Percentiles rank a stretch among this genome's conserved stretches.
Evolutionary conservation across 2,113 vertebrate species (phyloP).

Genomic region (Eubucco bourcierii): DNA sequence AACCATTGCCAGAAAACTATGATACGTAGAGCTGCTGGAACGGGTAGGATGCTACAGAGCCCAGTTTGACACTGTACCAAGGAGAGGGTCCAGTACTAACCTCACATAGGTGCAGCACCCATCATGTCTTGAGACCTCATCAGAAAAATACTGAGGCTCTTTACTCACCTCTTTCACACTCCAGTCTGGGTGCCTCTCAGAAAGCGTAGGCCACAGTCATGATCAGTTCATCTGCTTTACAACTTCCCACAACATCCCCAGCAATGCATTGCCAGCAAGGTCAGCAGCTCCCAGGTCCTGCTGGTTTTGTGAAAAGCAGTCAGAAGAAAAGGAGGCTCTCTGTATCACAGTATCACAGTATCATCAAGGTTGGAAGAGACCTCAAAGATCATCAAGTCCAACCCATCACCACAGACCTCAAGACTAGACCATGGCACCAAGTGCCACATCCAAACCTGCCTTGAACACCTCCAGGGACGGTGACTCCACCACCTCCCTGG

Average conservation of each 20-base stretch:
- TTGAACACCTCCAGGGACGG: too few relatives aligned
- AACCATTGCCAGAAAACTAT: neutral
- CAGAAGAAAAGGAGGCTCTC: neutral
- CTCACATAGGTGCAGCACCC: neutral
- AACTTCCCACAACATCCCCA: neutral
- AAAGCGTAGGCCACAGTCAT: rapidly evolving
- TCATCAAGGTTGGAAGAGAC: too few relatives aligned
- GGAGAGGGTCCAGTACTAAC: neutral
- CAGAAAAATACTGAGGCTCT: neutral
- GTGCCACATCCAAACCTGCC: too few relatives aligned
- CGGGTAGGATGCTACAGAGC: neutral
- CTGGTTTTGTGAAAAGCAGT: neutral
- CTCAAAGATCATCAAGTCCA: too few relatives aligned
- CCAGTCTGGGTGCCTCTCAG: neutral
- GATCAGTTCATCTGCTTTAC: neutral
- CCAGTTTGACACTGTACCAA: neutral
- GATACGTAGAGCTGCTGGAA: rapidly evolving
- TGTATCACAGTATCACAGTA: too few relatives aligned
- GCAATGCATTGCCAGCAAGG: neutral
- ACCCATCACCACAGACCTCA: too few relatives aligned
- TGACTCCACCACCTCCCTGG: too few relatives aligned
- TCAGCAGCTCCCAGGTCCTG: neutral
- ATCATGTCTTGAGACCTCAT: rapidly evolving
- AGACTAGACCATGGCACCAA: too few relatives aligned
- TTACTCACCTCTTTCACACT: neutral